Base-by-base conservation (phyloP, 2,797 vertebrate species). In the Spinibarbus caldwelli region DNA sequence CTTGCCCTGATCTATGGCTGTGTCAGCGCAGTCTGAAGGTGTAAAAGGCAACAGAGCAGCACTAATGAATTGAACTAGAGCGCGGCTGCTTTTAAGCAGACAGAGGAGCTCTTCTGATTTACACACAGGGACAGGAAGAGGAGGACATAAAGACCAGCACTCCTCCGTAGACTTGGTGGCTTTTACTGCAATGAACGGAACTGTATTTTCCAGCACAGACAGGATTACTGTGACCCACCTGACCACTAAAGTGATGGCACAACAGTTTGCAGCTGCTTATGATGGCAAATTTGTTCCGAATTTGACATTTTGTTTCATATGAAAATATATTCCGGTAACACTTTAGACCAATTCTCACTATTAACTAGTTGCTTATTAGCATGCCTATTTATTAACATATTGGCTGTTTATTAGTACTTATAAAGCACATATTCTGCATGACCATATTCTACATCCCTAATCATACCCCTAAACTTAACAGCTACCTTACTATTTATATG, bases 11-110 rank as follows among this genome's bases (percentile, higher is more conserved):
- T 90, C 82, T 88, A 87, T 79, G 57, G 83, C 73, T 68, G 66
- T 86, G 85, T 87, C 85, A 86, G 75, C n/a, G 52, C 62, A 68
- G 77, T 78, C 70, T 87, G 62, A 84, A 77, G 82, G 78, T 87
- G 83, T 87, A 89, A 89, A 89, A 89, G 78, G 84, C 52, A 85
- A 86, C 78, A 85, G 85, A 86, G 88, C 88, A 87, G 85, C 78
- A 85, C 86, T 82, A 84, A 89, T 89, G 88, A 86, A 89, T 87
- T 86, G 85, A 82, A 89, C 67, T 81, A 84, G 80, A 79, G 78
- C 73, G 26, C 38, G 57, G 67, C 68, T 86, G 86, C 85, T 82
- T 89, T 87, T 87, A 87, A 85, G 78, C 84, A 83, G 88, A 84
- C 49, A 64, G 71, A 68, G 71, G 49, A 49, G 78, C 67, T 47